Conservation (phyloP, 2,888 invertebrate species). For the Isoperla grammatica region DNA sequence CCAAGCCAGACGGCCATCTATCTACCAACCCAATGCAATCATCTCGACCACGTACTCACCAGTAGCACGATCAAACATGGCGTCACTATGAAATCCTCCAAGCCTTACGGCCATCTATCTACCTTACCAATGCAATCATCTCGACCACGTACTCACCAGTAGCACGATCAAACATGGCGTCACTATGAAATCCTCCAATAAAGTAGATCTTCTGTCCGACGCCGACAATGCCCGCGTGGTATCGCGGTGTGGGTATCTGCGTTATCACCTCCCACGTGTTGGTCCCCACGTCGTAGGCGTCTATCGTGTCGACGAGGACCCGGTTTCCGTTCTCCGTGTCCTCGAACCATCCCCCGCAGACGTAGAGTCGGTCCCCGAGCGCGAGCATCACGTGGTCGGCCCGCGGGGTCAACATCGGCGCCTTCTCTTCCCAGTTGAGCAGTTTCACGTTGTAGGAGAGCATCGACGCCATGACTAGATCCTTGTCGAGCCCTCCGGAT, state of each 20-base stretch:
- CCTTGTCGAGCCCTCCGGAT: slow-evolving; percentile 53
- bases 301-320: slow-evolving; percentile 56
- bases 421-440: slow-evolving; percentile 51
- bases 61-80: too few relatives aligned
- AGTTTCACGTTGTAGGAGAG: slow-evolving; percentile 49
- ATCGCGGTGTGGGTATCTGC: slow-evolving; percentile 58
- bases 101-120: too few relatives aligned
- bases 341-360: slow-evolving; percentile 59
- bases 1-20: too few relatives aligned
- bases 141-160: slow-evolving; percentile 45
- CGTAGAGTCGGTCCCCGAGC: slow-evolving; percentile 51
- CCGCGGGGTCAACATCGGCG: slow-evolving; percentile 53
- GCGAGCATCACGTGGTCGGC: slow-evolving; percentile 61
- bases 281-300: slow-evolving; percentile 54
- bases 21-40: too few relatives aligned
- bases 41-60: too few relatives aligned
- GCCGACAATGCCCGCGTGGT: slow-evolving; percentile 61
- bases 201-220: slow-evolving; percentile 58
- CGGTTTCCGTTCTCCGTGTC: slow-evolving; percentile 45
- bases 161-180: slow-evolving; percentile 60
- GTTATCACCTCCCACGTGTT: slow-evolving; percentile 58
- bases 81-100: too few relatives aligned
- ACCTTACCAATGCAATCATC: too few relatives aligned
- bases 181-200: slow-evolving; percentile 62
- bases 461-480: slow-evolving; percentile 46